These are phyloP conservation scores for Lasioglossum zephyrum DNA, from an alignment of 2,888 invertebrate genomes.

Conservation along the genomic window DNA sequence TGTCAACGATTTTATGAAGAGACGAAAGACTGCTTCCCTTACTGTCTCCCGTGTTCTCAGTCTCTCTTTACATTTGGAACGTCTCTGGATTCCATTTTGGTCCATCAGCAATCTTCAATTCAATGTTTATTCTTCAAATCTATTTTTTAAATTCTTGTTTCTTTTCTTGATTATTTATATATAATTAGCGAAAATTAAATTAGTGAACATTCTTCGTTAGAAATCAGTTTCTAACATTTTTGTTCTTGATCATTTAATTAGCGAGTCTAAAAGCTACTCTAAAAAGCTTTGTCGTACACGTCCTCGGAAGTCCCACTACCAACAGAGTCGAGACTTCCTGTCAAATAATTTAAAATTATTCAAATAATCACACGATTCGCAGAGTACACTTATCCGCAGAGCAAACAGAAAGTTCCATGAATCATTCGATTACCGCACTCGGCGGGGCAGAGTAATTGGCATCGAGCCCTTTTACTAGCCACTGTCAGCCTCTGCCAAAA, in stretches of 20 bases:
- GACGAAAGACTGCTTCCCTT: background rate
- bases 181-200: background rate
- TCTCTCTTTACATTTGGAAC: background rate
- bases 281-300: background rate
- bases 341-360: constrained; percentile 1
- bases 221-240: too few relatives aligned
- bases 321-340: background rate
- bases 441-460: constrained; percentile 28
- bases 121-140: background rate
- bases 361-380: background rate
- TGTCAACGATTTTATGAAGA: constrained; percentile 7
- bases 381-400: background rate
- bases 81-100: background rate
- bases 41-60: background rate
- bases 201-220: background rate
- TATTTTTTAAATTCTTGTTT: background rate
- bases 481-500: constrained; percentile 12
- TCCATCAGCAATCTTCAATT: background rate
- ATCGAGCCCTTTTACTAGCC: constrained; percentile 27
- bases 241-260: background rate
- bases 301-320: background rate
- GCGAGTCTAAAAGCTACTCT: background rate
- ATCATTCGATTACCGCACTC: constrained; percentile 27
- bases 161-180: too few relatives aligned
- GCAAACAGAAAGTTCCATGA: constrained; percentile 8